These are phyloP conservation scores for Zelostemma sp. DNA, from an alignment of 1,140 invertebrate genomes.

Conservation along the genomic window DNA sequence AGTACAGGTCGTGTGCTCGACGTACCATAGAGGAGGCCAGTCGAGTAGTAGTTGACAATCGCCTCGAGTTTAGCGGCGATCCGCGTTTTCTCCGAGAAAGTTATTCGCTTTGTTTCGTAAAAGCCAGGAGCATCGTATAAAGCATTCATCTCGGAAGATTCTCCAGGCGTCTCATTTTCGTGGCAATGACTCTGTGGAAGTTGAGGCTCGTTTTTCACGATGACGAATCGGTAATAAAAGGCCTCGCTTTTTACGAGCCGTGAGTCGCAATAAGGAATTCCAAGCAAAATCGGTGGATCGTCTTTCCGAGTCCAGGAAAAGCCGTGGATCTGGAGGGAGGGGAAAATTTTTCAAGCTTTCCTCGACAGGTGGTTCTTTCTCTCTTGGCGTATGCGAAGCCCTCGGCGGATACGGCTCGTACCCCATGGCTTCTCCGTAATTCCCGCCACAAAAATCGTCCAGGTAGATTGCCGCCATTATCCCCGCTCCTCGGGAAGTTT, in stretches of 20 bases:
- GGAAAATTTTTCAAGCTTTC: slow-evolving; percentile 8
- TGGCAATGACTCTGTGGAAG: too few species aligned
- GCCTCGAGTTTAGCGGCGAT: slow-evolving; percentile 8
- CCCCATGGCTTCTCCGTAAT: slow-evolving; percentile 51
- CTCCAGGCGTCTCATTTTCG: too few species aligned
- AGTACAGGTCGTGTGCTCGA: slow-evolving; percentile 34
- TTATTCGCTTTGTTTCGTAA: too few species aligned
- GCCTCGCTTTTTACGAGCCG: background rate
- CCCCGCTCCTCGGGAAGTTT: slow-evolving; percentile 49
- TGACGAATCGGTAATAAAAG: background rate
- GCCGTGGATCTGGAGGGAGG: too few species aligned
- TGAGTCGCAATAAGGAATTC: background rate
- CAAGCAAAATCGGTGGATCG: slow-evolving; percentile 3
- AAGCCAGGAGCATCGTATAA: too few species aligned
- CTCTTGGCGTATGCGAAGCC: too few species aligned
- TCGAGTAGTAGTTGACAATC: slow-evolving; percentile 29
- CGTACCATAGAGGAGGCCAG: slow-evolving; percentile 22
- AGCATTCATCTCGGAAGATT: too few species aligned
- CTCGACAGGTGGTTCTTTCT: slow-evolving; percentile 27
- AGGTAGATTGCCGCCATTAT: slow-evolving; percentile 68
- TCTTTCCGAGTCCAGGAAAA: too few species aligned
- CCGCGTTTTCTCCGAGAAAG: too few species aligned
- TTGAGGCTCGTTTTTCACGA: too few species aligned
- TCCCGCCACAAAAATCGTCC: slow-evolving; percentile 65
- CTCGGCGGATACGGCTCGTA: slow-evolving; percentile 11